Evolutionary conservation across 2,797 vertebrate species (phyloP).

Genomic region (Carapus acus): DNA sequence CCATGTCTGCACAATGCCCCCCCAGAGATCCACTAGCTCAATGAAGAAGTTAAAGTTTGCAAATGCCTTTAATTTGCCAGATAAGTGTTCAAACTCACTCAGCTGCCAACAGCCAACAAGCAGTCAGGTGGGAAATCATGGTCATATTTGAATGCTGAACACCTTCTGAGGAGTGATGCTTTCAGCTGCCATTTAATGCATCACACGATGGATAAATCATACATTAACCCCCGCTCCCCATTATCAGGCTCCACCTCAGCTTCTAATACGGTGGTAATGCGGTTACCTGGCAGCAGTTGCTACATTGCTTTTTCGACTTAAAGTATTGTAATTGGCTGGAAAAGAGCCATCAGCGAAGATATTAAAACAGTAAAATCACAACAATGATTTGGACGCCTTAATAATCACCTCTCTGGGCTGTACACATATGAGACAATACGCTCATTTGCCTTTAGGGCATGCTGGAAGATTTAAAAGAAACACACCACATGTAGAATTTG

Average conservation of each 20-base stretch:
- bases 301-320: conserved; percentile 1
- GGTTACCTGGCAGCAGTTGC: conserved; percentile 14
- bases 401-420: conserved; percentile 4
- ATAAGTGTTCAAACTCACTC: conserved; percentile 19
- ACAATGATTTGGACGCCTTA: conserved; percentile 5
- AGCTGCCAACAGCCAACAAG: conserved; percentile 26
- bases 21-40: conserved; percentile 1
- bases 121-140: conserved; percentile 10
- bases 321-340: conserved; percentile 13
- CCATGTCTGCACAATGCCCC: no score
- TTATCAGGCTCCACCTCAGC: conserved; percentile 11
- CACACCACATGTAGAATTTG: background rate
- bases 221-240: conserved; percentile 32
- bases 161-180: conserved; percentile 15
- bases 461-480: conserved; percentile 7
- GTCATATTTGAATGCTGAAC: conserved; percentile 16
- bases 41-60: conserved; percentile 16
- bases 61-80: conserved; percentile 37
- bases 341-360: conserved; percentile 11
- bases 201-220: conserved; percentile 22
- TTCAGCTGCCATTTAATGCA: conserved; percentile 33
- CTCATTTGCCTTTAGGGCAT: background rate
- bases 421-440: background rate
- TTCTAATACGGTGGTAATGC: conserved; percentile 16
- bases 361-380: conserved; percentile 13